Evolutionary conservation across 1,140 invertebrate species (phyloP), one percentile per base, ranked within the genome.

Genomic region (Penaeus indicus): DNA sequence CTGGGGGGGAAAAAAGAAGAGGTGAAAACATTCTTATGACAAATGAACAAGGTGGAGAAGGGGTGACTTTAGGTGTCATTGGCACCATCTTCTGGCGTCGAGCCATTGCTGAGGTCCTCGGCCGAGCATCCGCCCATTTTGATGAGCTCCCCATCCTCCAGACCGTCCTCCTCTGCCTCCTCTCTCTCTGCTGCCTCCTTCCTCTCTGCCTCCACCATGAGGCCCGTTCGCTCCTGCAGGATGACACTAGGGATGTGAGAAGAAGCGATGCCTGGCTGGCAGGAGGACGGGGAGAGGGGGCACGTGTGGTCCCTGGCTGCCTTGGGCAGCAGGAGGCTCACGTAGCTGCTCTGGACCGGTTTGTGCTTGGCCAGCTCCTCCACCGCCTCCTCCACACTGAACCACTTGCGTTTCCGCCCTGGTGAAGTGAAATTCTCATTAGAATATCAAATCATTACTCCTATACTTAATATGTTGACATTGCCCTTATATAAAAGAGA

Each of bases 321-420:
- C 42, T 42, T 77, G 78, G 88, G 90, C 19, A 89, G 89, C 22
- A 94, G 91, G 54, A 93, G 92, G 75, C 93, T 92, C 25, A 98
- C 93, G 93, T 98, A 98, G 91, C 95, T 96, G 90, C 96, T 95
- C 93, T 98, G 97, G 89, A 97, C 95, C 90, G 97, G 97, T 94
- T 98, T 98, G 93, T 98, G 96, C 91, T 96, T 94, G 81, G 96
- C 96, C 83, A 98, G 94, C 92, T 97, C 95, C 86, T 96, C 95
- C 86, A 97, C 92, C 60, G 97, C 97, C 91, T 98, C 97, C 82
- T 97, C 95, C 90, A 98, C 95, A 62, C 95, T 95, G 93, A 98
- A 98, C 97, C 97, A 98, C 93, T 97, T 96, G 90, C 97, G 94
- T 92, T 97, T 96, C 78, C 97, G 95, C 77, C 97, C 97, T 95